Percentiles rank a stretch among this genome's conserved stretches.
phyloP scores from a whole-genome alignment of 2,113 vertebrate genomes.

The Zapornia atra region DNA sequence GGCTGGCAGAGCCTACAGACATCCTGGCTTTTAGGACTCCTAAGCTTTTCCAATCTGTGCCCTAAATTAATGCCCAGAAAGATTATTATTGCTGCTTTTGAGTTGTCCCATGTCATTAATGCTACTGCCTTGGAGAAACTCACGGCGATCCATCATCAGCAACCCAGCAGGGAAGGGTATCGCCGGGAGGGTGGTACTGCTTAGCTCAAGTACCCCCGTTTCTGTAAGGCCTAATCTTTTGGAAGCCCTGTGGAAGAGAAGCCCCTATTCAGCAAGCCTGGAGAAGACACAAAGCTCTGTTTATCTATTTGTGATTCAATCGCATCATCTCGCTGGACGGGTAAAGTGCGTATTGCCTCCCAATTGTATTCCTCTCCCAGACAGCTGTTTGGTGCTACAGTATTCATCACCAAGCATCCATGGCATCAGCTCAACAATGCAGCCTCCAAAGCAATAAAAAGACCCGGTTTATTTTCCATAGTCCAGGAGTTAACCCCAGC shows the following conservation, averaged over 20 bases:
- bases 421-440: not conserved
- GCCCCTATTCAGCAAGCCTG: accelerated
- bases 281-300: not conserved
- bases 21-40: not conserved
- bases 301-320: not conserved
- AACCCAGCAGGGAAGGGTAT: not conserved
- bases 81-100: not conserved
- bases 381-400: slow-evolving; percentile 18
- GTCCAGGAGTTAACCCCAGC: slow-evolving; percentile 26
- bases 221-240: not conserved
- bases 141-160: not conserved
- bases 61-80: not conserved
- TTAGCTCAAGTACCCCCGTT: accelerated
- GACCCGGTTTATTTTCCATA: not conserved
- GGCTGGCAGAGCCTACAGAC: not conserved
- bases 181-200: not conserved
- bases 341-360: not conserved
- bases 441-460: slow-evolving; percentile 18
- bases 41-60: not conserved
- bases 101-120: accelerated
- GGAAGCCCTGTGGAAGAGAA: not conserved
- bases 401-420: not conserved
- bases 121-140: not conserved
- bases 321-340: not conserved
- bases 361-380: not conserved